A percentile compares a stretch with the other conserved stretches of the same genome.
Evolutionary conservation across 2,797 vertebrate species (phyloP).

Genomic region (Sarcoramphus papa): DNA sequence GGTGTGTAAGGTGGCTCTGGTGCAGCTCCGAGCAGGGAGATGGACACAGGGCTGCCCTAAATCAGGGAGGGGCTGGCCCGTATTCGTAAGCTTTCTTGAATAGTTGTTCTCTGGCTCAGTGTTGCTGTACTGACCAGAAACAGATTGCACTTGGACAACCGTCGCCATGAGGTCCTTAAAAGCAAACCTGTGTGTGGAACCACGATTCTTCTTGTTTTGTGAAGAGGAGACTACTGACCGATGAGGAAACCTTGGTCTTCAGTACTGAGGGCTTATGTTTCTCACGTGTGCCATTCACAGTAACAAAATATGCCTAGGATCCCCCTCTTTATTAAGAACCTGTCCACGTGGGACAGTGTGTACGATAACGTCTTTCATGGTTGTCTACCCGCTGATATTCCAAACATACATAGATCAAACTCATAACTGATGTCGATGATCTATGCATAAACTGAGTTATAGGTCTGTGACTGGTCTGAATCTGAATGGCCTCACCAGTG

Average conservation of each 20-base stretch:
- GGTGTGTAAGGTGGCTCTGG: background rate
- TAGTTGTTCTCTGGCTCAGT: background rate
- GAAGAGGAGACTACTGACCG: background rate
- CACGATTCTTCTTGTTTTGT: background rate
- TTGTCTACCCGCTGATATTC: background rate
- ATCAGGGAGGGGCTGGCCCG: background rate
- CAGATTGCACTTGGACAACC: background rate
- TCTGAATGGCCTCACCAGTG: background rate
- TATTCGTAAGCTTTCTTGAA: background rate
- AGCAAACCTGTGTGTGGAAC: background rate
- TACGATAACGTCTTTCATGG: background rate
- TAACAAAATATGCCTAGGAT: background rate
- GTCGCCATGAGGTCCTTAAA: fast-evolving
- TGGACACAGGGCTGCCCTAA: background rate
- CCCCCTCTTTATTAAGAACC: background rate
- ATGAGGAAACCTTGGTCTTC: background rate
- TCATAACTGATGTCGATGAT: background rate
- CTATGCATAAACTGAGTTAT: background rate
- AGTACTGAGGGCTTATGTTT: background rate
- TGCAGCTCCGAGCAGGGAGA: background rate
- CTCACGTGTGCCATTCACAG: background rate
- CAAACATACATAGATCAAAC: background rate
- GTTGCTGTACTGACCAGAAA: background rate
- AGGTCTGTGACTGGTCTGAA: background rate
- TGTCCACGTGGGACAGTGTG: background rate